These are phyloP conservation scores for Microcebus ravelobensis DNA, from an alignment of 2,113 vertebrate species.

Conservation along the genomic window DNA sequence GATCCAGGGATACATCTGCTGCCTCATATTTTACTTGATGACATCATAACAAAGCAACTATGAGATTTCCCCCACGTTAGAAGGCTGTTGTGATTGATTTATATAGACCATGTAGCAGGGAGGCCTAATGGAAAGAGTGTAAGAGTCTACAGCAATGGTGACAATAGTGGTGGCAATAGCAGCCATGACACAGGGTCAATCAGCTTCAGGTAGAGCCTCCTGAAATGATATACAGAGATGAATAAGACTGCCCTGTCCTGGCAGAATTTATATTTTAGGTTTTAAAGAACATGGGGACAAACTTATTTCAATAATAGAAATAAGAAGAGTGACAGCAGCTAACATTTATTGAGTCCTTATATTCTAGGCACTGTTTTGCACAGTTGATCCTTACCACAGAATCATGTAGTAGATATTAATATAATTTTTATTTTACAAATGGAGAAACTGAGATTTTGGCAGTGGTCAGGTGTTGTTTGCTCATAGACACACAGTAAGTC, in stretches of 20 bases:
- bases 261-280: not conserved
- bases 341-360: not conserved
- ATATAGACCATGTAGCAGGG: not conserved
- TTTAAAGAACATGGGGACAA: not conserved
- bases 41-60: not conserved
- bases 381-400: not conserved
- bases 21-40: not conserved
- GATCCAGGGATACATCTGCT: not conserved
- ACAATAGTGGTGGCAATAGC: not conserved
- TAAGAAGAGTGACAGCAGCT: not conserved
- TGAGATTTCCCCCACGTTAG: not conserved
- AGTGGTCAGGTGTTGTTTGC: not conserved
- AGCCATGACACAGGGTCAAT: not conserved
- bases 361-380: not conserved
- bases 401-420: not conserved
- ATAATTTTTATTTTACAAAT: constrained; percentile 27
- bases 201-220: not conserved
- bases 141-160: not conserved
- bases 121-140: not conserved
- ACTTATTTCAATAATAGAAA: not conserved
- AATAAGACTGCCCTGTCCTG: not conserved
- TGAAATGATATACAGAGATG: not conserved
- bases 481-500: not conserved
- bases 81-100: not conserved
- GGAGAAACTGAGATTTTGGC: not conserved